A percentile compares a stretch with the other conserved stretches of the same genome.
Conservation (phyloP, 2,113 vertebrate species). For the Paratilapia polleni region DNA sequence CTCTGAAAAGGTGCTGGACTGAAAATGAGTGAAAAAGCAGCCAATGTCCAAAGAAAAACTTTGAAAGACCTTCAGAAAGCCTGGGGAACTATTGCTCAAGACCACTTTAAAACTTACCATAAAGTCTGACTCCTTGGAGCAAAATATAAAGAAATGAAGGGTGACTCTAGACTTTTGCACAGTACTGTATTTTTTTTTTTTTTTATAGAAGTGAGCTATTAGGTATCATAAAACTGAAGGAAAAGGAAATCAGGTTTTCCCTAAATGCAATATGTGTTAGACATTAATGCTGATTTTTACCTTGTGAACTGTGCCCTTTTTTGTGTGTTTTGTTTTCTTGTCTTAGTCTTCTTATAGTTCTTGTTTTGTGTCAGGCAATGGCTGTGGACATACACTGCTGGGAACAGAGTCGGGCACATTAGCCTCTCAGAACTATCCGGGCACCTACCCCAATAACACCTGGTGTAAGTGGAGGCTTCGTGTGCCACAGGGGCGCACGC, state of each 20-base stretch:
- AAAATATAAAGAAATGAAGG: accelerated
- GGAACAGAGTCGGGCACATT: slow-evolving; percentile 84
- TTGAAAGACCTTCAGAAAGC: too few relatives aligned
- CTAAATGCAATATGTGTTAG: too few relatives aligned
- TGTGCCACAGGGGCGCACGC: slow-evolving; percentile 69
- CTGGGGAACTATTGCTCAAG: neutral
- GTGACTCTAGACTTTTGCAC: neutral
- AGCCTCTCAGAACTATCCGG: slow-evolving; percentile 86
- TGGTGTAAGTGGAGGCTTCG: slow-evolving; percentile 82
- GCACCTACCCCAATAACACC: slow-evolving; percentile 86
- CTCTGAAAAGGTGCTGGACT: too few relatives aligned
- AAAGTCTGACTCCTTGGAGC: too few relatives aligned
- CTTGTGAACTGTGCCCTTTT: neutral
- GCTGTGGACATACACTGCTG: slow-evolving; percentile 85
- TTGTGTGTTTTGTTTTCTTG: neutral
- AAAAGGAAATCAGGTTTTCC: neutral
- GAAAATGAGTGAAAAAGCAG: too few relatives aligned
- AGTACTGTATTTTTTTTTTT: neutral
- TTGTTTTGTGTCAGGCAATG: slow-evolving; percentile 78
- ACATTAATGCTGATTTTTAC: neutral
- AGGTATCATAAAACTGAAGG: neutral
- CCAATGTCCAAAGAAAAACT: too few relatives aligned
- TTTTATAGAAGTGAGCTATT: neutral
- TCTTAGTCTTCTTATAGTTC: neutral
- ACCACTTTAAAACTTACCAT: too few relatives aligned